Base-by-base conservation (phyloP, 2,888 invertebrate genomes). In the Malthinus seriepunctatus region DNA sequence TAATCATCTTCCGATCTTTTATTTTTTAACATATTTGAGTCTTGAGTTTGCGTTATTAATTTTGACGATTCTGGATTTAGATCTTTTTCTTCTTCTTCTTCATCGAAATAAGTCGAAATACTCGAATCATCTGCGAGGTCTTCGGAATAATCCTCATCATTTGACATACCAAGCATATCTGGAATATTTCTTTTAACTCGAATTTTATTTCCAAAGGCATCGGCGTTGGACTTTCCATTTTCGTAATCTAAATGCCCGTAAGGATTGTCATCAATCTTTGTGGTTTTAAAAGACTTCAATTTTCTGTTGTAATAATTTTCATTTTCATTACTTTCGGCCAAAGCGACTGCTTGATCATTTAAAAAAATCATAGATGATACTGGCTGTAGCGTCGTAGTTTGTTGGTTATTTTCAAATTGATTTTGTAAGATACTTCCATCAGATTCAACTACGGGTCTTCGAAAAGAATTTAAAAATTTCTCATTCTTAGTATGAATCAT, bases 91-190 rank as follows among this genome's bases (percentile, higher is more conserved):
- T 33, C 54, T 32, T 58, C 53, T 8, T 56, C 54, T 3, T 49
- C 53, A 10, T 54, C 39, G 12, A 15, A 15, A 23, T 42, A 15
- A n/a, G n/a, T 9, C 8, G 39, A 9, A n/a, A 9, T 12, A 5
- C 23, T 15, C 5, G n/a, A 15, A n/a, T 42, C 39, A 8, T 42
- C 39, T 8, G n/a, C 4, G 23, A 42, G 5, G 15, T 69, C 69
- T 60, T 70, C 68, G 1, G 56, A 49, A 56, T 68, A 71, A 42
- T 69, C 69, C 32, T 71, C 68, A 48, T 70, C 69, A 12, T 66
- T 66, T 1, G 59, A 60, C 66, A 68, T 66, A n/a, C 65, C 66
- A 4, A 69, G 51, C 8, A 62, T 45, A 48, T 66, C 63, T 2
- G 62, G 51, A 38, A 67, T 52, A 56, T 52, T 56, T 10, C 67